phyloP scores from a whole-genome alignment of 2,797 vertebrate genomes.

The Myotis planiceps region DNA sequence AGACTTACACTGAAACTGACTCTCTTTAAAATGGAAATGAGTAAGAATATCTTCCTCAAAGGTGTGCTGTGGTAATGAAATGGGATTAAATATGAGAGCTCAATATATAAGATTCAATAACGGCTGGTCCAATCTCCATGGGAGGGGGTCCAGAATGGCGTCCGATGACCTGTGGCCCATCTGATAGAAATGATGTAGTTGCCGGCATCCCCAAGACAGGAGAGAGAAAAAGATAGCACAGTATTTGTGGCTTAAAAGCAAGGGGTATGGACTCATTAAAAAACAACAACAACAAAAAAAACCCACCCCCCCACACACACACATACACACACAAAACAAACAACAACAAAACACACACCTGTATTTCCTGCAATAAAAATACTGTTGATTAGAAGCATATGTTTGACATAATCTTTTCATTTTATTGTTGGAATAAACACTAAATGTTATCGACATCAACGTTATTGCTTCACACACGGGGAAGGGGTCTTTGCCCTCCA shows the following conservation, averaged over 20 bases:
- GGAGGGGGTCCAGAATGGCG: background rate
- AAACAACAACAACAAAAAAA: background rate
- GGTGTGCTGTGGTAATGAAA: background rate
- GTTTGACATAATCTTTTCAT: background rate
- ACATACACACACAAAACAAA: too few relatives aligned
- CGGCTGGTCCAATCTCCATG: background rate
- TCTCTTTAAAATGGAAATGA: background rate
- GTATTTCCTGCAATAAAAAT: background rate
- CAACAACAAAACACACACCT: background rate
- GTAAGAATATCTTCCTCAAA: background rate
- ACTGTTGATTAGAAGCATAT: background rate
- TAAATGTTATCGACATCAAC: background rate
- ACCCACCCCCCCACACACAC: too few relatives aligned
- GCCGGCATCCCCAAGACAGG: background rate
- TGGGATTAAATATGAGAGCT: background rate
- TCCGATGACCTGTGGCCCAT: background rate
- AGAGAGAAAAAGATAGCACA: background rate
- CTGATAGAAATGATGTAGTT: background rate
- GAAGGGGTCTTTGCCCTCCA: background rate
- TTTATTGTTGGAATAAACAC: slow-evolving; percentile 23
- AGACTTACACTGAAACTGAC: background rate
- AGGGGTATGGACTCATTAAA: background rate
- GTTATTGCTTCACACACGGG: background rate
- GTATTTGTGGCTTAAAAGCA: background rate
- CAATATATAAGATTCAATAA: background rate